phyloP scores from a whole-genome alignment of 2,113 vertebrate genomes.

The Parotia lawesii region DNA sequence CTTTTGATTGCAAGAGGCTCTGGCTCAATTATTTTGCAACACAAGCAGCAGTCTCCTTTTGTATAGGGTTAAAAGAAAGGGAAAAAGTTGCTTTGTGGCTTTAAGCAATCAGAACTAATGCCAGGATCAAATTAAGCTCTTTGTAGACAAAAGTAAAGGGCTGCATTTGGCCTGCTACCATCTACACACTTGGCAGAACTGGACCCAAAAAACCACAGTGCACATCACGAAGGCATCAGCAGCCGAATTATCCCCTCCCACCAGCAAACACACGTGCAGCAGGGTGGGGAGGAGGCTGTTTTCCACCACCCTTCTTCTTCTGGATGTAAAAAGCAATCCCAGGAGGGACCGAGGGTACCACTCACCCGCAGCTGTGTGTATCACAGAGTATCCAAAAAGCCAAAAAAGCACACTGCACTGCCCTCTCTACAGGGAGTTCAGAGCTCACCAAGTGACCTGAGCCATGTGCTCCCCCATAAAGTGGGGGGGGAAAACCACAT shows the following conservation, averaged over 20 bases:
- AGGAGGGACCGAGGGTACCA: not conserved
- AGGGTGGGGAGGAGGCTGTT: not conserved
- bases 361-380: not conserved
- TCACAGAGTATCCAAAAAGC: not conserved
- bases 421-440: not conserved
- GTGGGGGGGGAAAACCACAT: not conserved
- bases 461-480: not conserved
- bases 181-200: constrained; percentile 4
- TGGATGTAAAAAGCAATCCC: not conserved
- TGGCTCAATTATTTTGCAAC: constrained; percentile 46
- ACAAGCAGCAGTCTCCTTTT: not conserved
- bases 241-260: not conserved
- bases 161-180: not conserved
- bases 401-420: not conserved
- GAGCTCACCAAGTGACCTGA: not conserved
- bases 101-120: constrained; percentile 12
- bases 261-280: not conserved
- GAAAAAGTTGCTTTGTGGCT: not conserved
- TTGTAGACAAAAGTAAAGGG: not conserved
- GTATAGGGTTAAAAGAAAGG: constrained; percentile 26
- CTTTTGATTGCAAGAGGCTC: constrained; percentile 35
- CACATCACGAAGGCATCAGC: not conserved
- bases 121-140: constrained; percentile 2
- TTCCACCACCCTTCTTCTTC: not conserved
- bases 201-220: not conserved